These are phyloP conservation scores for Panulirus ornatus DNA, from an alignment of 1,140 invertebrate species.

Conservation along the genomic window DNA sequence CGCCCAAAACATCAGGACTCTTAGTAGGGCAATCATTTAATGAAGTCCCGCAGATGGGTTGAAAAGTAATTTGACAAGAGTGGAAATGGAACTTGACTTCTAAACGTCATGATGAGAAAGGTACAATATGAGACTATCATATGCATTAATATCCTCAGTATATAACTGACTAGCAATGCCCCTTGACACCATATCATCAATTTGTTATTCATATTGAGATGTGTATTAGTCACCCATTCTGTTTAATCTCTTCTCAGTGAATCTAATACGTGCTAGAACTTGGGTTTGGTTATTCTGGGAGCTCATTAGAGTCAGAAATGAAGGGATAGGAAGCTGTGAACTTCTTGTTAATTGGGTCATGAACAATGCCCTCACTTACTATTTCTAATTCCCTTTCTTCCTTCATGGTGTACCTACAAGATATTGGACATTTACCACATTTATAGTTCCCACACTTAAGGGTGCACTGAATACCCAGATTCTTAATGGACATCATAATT, in stretches of 20 bases:
- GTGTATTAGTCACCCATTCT: not conserved
- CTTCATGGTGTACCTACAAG: not conserved
- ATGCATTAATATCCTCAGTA: too few species aligned
- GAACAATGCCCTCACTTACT: not conserved
- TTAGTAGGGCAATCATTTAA: too few species aligned
- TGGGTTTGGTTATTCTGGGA: constrained; percentile 1
- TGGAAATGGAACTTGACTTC: not conserved
- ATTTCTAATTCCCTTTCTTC: not conserved
- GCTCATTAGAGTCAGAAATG: constrained; percentile 14
- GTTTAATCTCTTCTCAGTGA: not conserved
- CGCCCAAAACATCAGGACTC: too few species aligned
- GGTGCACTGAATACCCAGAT: not conserved
- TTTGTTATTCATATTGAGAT: not conserved
- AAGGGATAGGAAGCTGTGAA: constrained; percentile 1
- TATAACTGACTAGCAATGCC: not conserved
- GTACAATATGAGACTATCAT: not conserved
- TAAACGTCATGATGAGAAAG: not conserved
- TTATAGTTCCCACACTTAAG: not conserved
- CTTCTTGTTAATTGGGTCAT: not conserved
- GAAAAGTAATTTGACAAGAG: too few species aligned
- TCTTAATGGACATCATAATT: not conserved
- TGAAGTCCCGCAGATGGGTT: too few species aligned
- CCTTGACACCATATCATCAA: not conserved
- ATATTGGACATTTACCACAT: not conserved
- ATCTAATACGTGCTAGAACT: not conserved